phyloP scores from a whole-genome alignment of 37 sponge, comb jelly and placozoan genomes.

The Cliona cf. orientalis region DNA sequence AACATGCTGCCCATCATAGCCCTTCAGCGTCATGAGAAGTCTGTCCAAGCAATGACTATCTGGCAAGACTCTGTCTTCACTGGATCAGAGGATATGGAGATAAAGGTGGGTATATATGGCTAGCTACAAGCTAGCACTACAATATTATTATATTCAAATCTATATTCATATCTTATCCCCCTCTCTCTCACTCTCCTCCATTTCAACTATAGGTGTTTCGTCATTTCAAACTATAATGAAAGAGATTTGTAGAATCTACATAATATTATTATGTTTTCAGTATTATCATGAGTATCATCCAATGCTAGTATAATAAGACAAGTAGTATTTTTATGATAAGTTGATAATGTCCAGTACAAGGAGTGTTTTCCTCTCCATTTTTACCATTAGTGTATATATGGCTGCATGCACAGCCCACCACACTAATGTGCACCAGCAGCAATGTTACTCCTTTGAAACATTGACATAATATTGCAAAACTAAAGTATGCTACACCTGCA shows the following conservation, averaged over 20 bases:
- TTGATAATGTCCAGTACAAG: too few species aligned
- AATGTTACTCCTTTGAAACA: too few species aligned
- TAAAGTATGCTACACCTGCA: too few species aligned
- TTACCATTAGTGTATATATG: too few species aligned
- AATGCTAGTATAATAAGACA: too few species aligned
- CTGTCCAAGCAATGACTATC: slow-evolving; percentile 75
- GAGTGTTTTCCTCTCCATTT: too few species aligned
- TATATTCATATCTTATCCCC: not conserved
- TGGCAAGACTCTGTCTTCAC: slow-evolving; percentile 83
- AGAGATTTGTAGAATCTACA: not conserved
- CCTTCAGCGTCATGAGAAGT: slow-evolving; percentile 87
- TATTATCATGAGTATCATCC: too few species aligned
- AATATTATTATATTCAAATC: slow-evolving; percentile 8
- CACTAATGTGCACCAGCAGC: too few species aligned
- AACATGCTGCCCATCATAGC: slow-evolving; percentile 90
- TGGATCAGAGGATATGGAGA: slow-evolving; percentile 93
- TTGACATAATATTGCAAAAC: too few species aligned
- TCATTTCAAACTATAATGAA: slow-evolving; percentile 49
- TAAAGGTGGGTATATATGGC: slow-evolving; percentile 65
- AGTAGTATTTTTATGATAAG: too few species aligned
- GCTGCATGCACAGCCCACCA: too few species aligned
- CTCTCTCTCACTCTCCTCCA: not conserved
- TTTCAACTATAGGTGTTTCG: slow-evolving; percentile 41
- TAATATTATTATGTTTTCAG: too few species aligned
- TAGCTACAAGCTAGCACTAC: not conserved